A percentile compares a stretch with the other conserved stretches of the same genome.
These are phyloP conservation scores for Rhincodon typus DNA, from an alignment of 2,797 vertebrate species.

Conservation along the genomic window DNA sequence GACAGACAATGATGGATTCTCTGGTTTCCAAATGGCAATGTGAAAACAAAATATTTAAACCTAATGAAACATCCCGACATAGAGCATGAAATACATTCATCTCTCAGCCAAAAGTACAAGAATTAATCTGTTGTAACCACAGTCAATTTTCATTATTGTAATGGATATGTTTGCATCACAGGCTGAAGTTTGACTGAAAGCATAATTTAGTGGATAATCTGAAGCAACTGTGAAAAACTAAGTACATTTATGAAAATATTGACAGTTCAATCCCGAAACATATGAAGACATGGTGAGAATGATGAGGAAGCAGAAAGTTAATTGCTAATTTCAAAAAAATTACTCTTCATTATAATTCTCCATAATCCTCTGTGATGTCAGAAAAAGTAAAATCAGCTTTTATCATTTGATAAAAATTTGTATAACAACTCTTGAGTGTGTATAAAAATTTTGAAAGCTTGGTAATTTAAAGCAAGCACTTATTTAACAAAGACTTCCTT, in stretches of 20 bases:
- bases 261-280: not conserved
- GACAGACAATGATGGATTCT: not conserved
- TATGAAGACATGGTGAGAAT: not conserved
- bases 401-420: not conserved
- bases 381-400: not conserved
- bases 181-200: not conserved
- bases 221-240: not conserved
- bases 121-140: slow-evolving; percentile 5
- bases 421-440: not conserved
- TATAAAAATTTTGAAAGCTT: not conserved
- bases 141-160: not conserved
- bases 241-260: slow-evolving; percentile 21
- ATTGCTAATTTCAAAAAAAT: not conserved
- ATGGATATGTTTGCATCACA: not conserved
- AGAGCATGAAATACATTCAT: not conserved
- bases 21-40: not conserved
- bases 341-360: not conserved
- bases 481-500: not conserved
- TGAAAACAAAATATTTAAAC: not conserved
- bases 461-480: not conserved
- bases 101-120: not conserved
- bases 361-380: not conserved
- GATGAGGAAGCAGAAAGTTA: slow-evolving; percentile 18
- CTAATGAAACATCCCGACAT: not conserved
- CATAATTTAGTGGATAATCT: not conserved